These are phyloP conservation scores for Podarcis cretensis DNA, from an alignment of 2,113 vertebrate species.

Conservation along the genomic window DNA sequence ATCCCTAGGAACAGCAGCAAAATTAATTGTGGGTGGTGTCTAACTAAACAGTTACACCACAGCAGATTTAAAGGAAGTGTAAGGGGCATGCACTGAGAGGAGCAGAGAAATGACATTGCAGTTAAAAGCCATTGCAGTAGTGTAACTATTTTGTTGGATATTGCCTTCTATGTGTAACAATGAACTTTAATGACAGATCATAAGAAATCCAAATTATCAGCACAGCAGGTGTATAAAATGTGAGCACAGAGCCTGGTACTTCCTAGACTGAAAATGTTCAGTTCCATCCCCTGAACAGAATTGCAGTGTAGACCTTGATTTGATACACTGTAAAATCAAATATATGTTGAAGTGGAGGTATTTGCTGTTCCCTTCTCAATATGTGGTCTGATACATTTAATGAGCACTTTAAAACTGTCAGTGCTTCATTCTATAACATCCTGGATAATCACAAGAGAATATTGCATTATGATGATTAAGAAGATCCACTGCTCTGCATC, in stretches of 20 bases:
- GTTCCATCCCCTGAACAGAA: conserved; percentile 22
- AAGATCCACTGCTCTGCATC: conserved; percentile 4
- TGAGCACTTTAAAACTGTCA: conserved; percentile 38
- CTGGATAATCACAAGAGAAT: conserved; percentile 7
- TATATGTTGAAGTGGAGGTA: conserved; percentile 35
- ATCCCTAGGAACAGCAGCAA: neutral
- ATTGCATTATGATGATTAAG: conserved; percentile 1
- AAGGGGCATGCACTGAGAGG: no score
- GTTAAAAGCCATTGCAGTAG: no score
- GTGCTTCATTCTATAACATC: conserved; percentile 32
- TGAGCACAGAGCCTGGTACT: conserved; percentile 28
- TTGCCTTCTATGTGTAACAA: neutral
- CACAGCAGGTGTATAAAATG: conserved; percentile 25
- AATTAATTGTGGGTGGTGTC: neutral
- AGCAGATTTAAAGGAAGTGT: no score
- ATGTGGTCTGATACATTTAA: conserved; percentile 36
- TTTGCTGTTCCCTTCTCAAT: conserved; percentile 41
- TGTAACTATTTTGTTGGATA: no score
- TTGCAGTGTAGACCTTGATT: neutral
- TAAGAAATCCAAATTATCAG: accelerated
- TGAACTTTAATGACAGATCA: neutral
- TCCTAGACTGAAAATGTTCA: conserved; percentile 40
- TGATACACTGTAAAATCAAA: conserved; percentile 43
- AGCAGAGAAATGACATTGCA: no score
- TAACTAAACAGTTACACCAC: no score